Evolutionary conservation across 2,113 vertebrate species (phyloP).

Genomic region (Catharus bicknelli): DNA sequence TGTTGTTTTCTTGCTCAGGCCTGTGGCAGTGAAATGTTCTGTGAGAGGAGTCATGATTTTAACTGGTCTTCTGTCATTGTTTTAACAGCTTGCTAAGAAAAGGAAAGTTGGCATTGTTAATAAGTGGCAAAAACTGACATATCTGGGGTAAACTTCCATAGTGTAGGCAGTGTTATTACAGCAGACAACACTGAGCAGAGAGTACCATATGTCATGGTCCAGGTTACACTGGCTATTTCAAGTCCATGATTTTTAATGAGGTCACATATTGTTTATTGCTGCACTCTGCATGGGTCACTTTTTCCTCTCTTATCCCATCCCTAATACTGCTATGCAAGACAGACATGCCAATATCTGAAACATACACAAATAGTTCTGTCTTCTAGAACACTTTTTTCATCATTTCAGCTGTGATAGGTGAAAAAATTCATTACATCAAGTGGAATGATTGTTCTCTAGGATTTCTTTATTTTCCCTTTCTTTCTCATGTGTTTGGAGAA

Average conservation of each 20-base stretch:
- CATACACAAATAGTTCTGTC: background rate
- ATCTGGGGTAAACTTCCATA: conserved; percentile 12
- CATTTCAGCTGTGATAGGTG: background rate
- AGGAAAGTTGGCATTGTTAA: background rate
- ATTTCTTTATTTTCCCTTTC: background rate
- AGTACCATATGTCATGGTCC: background rate
- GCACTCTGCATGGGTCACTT: background rate
- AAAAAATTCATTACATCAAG: background rate
- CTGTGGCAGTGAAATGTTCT: background rate
- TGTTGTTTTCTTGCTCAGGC: background rate
- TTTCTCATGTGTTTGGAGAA: background rate
- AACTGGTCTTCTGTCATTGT: background rate
- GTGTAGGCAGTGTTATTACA: conserved; percentile 17
- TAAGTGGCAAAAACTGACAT: conserved; percentile 10
- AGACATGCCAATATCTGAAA: background rate
- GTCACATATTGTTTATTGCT: background rate
- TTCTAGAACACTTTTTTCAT: background rate
- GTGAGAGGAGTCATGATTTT: background rate
- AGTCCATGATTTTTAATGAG: background rate
- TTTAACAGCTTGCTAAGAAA: background rate
- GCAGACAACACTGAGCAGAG: background rate
- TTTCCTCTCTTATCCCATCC: background rate
- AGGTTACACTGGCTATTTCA: background rate
- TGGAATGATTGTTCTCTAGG: background rate
- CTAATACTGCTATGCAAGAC: background rate